phyloP scores from a whole-genome alignment of 1,140 invertebrate genomes.

The Pogonomyrmex barbatus region DNA sequence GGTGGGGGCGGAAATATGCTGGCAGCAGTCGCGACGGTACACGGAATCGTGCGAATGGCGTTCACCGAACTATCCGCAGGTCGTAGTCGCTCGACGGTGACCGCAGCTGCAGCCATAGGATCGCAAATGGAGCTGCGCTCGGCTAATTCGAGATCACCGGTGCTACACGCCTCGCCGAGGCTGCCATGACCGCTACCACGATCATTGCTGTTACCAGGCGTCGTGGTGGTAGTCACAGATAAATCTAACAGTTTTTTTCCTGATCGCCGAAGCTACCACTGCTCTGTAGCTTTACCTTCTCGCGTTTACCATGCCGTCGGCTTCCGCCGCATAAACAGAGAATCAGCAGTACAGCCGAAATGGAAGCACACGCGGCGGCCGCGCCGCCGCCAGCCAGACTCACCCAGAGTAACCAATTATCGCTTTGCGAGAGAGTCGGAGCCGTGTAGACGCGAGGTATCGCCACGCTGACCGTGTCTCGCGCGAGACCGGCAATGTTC shows the following conservation, averaged over 20 bases:
- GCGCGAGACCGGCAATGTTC: constrained; percentile 91
- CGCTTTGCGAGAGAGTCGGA: constrained; percentile 88
- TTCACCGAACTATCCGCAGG: constrained; percentile 76
- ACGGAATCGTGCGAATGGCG: constrained; percentile 76
- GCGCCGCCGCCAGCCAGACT: constrained; percentile 87
- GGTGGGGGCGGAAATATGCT: constrained; percentile 88
- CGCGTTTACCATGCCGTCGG: constrained; percentile 85
- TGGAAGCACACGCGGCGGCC: constrained; percentile 84
- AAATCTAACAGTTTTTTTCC: constrained; percentile 93
- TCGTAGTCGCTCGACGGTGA: constrained; percentile 91
- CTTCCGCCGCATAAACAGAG: constrained; percentile 88
- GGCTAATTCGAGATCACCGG: constrained; percentile 84
- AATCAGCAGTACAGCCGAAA: constrained; percentile 86
- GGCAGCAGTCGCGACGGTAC: constrained; percentile 74
- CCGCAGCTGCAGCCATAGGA: constrained; percentile 87
- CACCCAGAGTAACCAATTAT: constrained; percentile 87
- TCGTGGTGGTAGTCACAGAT: constrained; percentile 91
- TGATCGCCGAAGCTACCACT: constrained; percentile 94
- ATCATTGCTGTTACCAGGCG: constrained; percentile 87
- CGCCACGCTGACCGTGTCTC: constrained; percentile 90
- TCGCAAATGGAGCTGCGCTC: constrained; percentile 86
- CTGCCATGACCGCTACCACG: constrained; percentile 83
- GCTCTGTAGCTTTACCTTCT: constrained; percentile 89
- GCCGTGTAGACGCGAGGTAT: constrained; percentile 90
- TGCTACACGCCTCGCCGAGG: constrained; percentile 87